A percentile compares a stretch with the other conserved stretches of the same genome.
Conservation (phyloP, 2,113 vertebrate genomes). For the Onychorhynchus coronatus region DNA sequence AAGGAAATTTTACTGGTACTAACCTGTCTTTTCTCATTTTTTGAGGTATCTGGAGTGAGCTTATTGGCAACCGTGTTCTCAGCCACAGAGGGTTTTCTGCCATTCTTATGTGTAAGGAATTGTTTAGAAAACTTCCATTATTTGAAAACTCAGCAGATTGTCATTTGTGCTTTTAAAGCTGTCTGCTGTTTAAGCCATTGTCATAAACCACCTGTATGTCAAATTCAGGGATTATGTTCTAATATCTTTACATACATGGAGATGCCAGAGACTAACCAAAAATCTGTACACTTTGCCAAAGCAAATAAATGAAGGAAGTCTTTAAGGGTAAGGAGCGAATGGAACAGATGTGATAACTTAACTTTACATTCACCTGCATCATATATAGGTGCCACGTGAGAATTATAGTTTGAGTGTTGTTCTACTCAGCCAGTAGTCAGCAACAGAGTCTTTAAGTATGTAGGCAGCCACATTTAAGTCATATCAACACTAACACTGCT, state of each 20-base stretch:
- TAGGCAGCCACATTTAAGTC: not conserved
- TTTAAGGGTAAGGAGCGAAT: not conserved
- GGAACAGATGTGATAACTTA: conserved; percentile 26
- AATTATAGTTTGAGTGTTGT: not conserved
- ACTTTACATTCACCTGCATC: not conserved
- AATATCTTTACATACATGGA: not conserved
- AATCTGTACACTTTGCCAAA: conserved; percentile 32
- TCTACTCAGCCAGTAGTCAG: not conserved
- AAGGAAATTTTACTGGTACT: not conserved
- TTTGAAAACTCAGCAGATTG: conserved; percentile 9
- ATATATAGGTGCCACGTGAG: not conserved
- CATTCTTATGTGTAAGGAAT: not conserved
- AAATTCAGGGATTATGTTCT: not conserved
- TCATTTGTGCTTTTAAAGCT: not conserved
- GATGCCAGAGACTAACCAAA: not conserved
- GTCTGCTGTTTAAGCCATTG: not conserved
- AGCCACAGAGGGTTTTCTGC: not conserved
- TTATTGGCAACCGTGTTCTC: not conserved
- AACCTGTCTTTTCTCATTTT: not conserved
- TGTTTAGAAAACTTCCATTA: not conserved
- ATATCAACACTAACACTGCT: not conserved
- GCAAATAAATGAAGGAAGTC: conserved; percentile 38
- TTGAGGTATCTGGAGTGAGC: not conserved
- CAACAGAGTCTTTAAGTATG: not conserved
- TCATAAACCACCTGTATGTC: conserved; percentile 16